Percentiles rank a stretch among this genome's conserved stretches.
Conservation (phyloP, 2,797 vertebrate genomes). For the Dendrocincla fuliginosa region DNA sequence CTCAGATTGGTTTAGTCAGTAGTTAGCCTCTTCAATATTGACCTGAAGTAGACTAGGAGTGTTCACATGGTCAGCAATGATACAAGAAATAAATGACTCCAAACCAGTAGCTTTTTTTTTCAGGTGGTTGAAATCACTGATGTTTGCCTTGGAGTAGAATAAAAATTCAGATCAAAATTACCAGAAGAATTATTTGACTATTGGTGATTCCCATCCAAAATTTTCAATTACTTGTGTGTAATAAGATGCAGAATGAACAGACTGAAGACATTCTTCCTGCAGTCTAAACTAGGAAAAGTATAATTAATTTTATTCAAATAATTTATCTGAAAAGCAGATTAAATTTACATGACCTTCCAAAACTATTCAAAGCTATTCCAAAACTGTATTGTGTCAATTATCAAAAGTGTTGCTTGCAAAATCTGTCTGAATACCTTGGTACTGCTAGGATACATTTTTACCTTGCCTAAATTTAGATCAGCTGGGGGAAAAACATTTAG, state of each 20-base stretch:
- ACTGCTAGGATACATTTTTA: not conserved
- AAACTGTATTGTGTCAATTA: not conserved
- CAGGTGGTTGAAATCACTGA: not conserved
- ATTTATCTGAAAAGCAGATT: conserved; percentile 9
- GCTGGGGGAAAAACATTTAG: not conserved
- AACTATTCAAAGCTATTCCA: not conserved
- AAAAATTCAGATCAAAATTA: conserved; percentile 4
- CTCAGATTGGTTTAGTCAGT: not conserved
- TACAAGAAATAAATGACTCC: not conserved
- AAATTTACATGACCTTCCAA: not conserved
- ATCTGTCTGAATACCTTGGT: not conserved
- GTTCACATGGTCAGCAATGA: not conserved
- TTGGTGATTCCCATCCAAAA: not conserved
- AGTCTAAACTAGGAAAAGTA: not conserved
- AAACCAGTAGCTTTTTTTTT: not conserved
- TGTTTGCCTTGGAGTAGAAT: not conserved
- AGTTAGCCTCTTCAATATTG: not conserved
- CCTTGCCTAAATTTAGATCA: not conserved
- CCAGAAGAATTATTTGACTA: not conserved
- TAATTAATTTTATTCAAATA: not conserved
- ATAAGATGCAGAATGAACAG: not conserved
- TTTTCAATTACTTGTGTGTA: not conserved
- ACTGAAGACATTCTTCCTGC: not conserved
- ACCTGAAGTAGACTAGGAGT: not conserved
- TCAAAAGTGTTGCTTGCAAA: not conserved